phyloP scores from a whole-genome alignment of 1,140 invertebrate species.

The Cydia strobilella region DNA sequence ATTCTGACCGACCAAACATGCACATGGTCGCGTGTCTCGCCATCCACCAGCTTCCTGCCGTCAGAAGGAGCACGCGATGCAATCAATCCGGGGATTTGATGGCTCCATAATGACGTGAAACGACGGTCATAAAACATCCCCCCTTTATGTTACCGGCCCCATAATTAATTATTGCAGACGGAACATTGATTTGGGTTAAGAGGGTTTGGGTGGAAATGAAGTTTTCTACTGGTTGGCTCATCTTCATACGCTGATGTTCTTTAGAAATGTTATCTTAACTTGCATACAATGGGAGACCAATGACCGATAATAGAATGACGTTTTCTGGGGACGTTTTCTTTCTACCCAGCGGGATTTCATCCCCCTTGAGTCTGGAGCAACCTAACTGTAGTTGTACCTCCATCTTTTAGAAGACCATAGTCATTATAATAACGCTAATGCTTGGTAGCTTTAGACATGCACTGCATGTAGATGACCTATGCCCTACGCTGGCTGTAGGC shows the following conservation, averaged over 20 bases:
- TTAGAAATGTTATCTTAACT: too few relatives aligned
- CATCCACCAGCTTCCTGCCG: conserved; percentile 6
- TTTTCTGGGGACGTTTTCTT: too few relatives aligned
- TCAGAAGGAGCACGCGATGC: not conserved
- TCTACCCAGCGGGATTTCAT: too few relatives aligned
- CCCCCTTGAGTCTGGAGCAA: too few relatives aligned
- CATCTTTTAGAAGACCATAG: too few relatives aligned
- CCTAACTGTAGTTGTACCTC: too few relatives aligned
- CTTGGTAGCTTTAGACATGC: too few relatives aligned
- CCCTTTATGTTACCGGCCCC: conserved; percentile 1
- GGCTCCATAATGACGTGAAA: not conserved
- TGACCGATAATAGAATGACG: too few relatives aligned
- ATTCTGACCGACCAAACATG: not conserved
- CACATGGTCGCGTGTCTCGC: not conserved
- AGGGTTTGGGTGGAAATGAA: not conserved
- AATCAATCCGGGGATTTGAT: conserved; percentile 6
- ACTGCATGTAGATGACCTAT: not conserved
- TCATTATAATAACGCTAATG: too few relatives aligned
- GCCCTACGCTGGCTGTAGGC: not conserved
- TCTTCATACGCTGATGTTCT: not conserved
- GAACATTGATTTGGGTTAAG: not conserved
- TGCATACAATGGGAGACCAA: too few relatives aligned
- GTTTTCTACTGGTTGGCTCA: not conserved
- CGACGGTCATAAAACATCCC: conserved; percentile 9
- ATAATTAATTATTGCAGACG: not conserved